phyloP scores from a whole-genome alignment of 2,113 vertebrate genomes.

The Planiliza haematocheilus region DNA sequence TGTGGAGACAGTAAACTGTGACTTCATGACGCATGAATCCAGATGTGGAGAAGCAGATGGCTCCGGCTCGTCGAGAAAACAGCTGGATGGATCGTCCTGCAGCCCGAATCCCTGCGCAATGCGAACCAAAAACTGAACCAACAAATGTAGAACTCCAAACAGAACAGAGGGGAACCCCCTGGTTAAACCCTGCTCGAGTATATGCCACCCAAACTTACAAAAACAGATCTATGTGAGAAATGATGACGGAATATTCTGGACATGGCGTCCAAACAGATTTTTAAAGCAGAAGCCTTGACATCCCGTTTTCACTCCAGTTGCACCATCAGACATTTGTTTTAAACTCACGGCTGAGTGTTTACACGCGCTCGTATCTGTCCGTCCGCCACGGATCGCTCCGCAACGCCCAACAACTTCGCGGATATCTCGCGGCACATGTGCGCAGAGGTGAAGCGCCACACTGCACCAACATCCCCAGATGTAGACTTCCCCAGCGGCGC shows the following conservation, averaged over 20 bases:
- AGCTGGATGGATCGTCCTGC: slow-evolving; percentile 36
- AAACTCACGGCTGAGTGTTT: neutral
- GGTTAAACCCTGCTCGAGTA: neutral
- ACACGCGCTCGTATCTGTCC: no score
- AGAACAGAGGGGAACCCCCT: neutral
- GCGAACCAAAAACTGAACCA: slow-evolving; percentile 15
- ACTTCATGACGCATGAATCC: slow-evolving; percentile 1
- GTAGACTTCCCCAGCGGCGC: neutral
- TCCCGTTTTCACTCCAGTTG: neutral
- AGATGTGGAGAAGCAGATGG: slow-evolving; percentile 56
- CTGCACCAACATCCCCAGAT: neutral
- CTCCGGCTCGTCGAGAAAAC: slow-evolving; percentile 21
- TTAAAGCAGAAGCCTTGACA: no score
- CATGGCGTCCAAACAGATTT: slow-evolving; percentile 10
- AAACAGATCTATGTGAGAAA: neutral
- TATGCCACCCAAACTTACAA: slow-evolving; percentile 6
- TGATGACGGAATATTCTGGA: neutral
- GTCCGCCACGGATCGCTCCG: neutral
- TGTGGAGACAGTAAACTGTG: neutral
- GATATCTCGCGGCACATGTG: slow-evolving; percentile 18
- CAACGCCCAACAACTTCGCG: slow-evolving; percentile 12
- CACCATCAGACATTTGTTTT: neutral
- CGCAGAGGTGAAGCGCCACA: slow-evolving; percentile 20
- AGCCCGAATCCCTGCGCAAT: slow-evolving; percentile 12
- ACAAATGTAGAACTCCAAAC: neutral